A percentile compares a stretch with the other conserved stretches of the same genome.
phyloP scores from a whole-genome alignment of 1,140 invertebrate species.

The Drosophila pseudoananassae region DNA sequence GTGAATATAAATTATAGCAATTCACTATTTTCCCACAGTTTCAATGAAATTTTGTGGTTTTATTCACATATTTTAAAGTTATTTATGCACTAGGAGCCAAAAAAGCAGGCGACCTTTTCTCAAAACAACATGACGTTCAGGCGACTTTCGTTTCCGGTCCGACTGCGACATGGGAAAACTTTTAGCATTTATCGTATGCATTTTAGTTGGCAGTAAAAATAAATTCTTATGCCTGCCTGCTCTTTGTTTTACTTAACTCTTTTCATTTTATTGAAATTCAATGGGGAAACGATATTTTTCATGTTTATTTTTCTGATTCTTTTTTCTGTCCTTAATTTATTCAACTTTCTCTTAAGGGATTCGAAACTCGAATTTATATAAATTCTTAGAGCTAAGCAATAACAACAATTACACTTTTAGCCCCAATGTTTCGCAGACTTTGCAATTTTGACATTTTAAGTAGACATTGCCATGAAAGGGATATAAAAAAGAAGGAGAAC shows the following conservation, averaged over 20 bases:
- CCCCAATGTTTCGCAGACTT: conserved; percentile 32
- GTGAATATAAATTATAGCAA: background rate
- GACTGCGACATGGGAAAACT: conserved; percentile 72
- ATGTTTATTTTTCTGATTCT: conserved; percentile 3
- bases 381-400: conserved; percentile 9
- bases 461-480: conserved; percentile 45
- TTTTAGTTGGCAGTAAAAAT: conserved; percentile 43
- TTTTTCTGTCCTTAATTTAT: conserved; percentile 32
- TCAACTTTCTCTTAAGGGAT: conserved; percentile 1
- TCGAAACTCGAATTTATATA: conserved; percentile 21
- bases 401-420: conserved; percentile 37
- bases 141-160: conserved; percentile 67
- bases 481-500: conserved; percentile 20
- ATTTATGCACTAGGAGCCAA: conserved; percentile 56
- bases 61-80: conserved; percentile 44
- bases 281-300: conserved; percentile 23
- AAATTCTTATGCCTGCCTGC: conserved; percentile 58
- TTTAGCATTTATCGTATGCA: conserved; percentile 66
- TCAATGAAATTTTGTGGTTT: conserved; percentile 27
- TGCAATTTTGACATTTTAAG: conserved; percentile 68
- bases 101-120: conserved; percentile 57
- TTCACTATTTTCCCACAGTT: background rate
- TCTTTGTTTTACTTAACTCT: conserved; percentile 37
- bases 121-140: conserved; percentile 61
- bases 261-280: conserved; percentile 18